Evolutionary conservation across 2,113 vertebrate species (phyloP).

Genomic region (Oreochromis tanganicae): DNA sequence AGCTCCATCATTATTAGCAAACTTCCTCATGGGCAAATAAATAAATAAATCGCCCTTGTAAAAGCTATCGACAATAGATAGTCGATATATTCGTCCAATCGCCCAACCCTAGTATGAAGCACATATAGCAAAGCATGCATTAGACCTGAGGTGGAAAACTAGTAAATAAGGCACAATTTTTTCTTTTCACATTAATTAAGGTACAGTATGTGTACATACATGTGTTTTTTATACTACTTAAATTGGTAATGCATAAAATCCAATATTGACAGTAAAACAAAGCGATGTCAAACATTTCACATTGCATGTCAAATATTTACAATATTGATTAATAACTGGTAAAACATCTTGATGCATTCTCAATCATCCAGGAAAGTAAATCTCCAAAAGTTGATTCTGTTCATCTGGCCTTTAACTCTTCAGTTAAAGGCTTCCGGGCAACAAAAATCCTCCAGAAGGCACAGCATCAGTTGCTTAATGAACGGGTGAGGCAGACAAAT

Average conservation of each 20-base stretch:
- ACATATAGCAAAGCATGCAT: not conserved
- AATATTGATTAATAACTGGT: not conserved
- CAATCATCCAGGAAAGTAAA: too few species aligned
- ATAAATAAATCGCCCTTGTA: not conserved
- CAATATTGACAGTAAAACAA: not conserved
- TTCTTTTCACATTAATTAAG: not conserved
- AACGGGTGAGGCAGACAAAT: too few species aligned
- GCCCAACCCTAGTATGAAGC: not conserved
- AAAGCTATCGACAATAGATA: not conserved
- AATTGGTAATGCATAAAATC: not conserved
- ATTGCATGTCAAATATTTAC: not conserved
- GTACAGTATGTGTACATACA: not conserved
- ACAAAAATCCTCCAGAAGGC: too few species aligned
- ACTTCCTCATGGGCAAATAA: not conserved
- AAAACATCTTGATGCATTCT: too few species aligned
- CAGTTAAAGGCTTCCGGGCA: too few species aligned
- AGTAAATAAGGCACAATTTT: not conserved
- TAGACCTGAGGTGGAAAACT: not conserved
- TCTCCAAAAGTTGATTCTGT: too few species aligned
- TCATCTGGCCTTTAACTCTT: too few species aligned
- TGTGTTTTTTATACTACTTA: not conserved
- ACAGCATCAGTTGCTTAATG: too few species aligned
- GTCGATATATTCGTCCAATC: rapidly evolving
- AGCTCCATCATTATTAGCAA: not conserved
- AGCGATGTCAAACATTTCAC: not conserved